A percentile compares a stretch with the other conserved stretches of the same genome.
These are phyloP conservation scores for Gorsachius goisagi DNA, from an alignment of 2,113 vertebrate species.

Conservation along the genomic window DNA sequence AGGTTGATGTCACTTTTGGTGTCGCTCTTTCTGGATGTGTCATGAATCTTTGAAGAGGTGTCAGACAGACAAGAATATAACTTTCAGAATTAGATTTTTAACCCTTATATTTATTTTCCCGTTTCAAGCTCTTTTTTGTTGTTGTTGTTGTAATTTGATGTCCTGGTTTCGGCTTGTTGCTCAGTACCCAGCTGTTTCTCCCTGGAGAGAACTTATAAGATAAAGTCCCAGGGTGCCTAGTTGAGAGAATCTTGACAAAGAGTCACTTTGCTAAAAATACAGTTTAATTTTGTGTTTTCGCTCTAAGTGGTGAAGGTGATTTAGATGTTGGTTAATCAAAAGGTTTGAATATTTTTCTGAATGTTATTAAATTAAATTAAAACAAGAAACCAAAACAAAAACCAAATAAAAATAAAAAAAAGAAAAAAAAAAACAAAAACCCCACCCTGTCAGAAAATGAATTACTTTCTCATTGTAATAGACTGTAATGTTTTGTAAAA, in stretches of 20 bases:
- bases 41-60: not conserved
- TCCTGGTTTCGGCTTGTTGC: too few species aligned
- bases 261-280: not conserved
- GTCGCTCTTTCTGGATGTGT: not conserved
- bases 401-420: not conserved
- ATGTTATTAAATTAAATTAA: not conserved
- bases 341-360: not conserved
- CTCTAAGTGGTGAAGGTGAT: not conserved
- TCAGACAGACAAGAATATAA: not conserved
- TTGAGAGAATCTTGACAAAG: not conserved
- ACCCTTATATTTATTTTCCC: not conserved
- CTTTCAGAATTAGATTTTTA: slow-evolving; percentile 14
- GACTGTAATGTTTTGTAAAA: not conserved
- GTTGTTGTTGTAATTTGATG: not conserved
- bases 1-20: not conserved
- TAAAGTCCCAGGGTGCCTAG: not conserved
- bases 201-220: not conserved
- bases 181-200: not conserved
- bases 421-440: not conserved
- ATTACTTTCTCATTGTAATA: not conserved
- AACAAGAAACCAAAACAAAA: not conserved
- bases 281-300: not conserved
- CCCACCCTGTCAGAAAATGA: not conserved
- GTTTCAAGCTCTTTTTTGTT: not conserved
- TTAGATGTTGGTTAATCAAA: not conserved